Evolutionary conservation across 1,140 invertebrate genomes (phyloP).

Genomic region (Pseudomyrmex dendroicus): DNA sequence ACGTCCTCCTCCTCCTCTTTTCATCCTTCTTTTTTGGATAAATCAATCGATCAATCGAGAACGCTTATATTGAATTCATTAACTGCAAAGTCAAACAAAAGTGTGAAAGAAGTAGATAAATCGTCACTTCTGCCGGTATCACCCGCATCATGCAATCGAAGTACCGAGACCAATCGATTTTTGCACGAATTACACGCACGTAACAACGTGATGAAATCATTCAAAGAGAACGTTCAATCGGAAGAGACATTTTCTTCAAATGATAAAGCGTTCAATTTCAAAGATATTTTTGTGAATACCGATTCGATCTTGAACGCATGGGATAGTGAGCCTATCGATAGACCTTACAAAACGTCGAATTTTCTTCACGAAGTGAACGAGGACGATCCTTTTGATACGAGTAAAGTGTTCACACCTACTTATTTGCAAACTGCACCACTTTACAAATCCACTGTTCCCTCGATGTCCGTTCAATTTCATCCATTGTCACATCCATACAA

Average conservation of each 20-base stretch:
- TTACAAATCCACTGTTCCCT: constrained; percentile 66
- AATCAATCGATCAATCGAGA: constrained; percentile 55
- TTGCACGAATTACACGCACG: constrained; percentile 41
- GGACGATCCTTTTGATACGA: constrained; percentile 80
- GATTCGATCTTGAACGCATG: constrained; percentile 16
- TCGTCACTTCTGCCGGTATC: not conserved
- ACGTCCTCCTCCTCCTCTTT: constrained; percentile 59
- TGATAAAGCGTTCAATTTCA: constrained; percentile 20
- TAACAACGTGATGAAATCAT: constrained; percentile 32
- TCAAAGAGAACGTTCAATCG: not conserved
- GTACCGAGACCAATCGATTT: not conserved
- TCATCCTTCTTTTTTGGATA: constrained; percentile 53
- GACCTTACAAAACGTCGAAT: constrained; percentile 44
- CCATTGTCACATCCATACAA: constrained; percentile 73
- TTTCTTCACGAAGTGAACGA: constrained; percentile 53
- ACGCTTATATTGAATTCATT: constrained; percentile 23
- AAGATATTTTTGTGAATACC: constrained; percentile 4
- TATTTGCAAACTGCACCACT: constrained; percentile 67
- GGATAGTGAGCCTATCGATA: constrained; percentile 7
- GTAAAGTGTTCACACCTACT: constrained; percentile 74
- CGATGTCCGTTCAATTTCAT: constrained; percentile 67
- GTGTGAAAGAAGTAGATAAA: constrained; percentile 38
- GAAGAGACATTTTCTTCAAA: constrained; percentile 3
- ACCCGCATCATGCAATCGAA: not conserved
- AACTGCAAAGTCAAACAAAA: constrained; percentile 17